Percentiles rank a stretch among this genome's conserved stretches.
Conservation (phyloP, 2,888 invertebrate genomes). For the Coelopa pilipes region DNA sequence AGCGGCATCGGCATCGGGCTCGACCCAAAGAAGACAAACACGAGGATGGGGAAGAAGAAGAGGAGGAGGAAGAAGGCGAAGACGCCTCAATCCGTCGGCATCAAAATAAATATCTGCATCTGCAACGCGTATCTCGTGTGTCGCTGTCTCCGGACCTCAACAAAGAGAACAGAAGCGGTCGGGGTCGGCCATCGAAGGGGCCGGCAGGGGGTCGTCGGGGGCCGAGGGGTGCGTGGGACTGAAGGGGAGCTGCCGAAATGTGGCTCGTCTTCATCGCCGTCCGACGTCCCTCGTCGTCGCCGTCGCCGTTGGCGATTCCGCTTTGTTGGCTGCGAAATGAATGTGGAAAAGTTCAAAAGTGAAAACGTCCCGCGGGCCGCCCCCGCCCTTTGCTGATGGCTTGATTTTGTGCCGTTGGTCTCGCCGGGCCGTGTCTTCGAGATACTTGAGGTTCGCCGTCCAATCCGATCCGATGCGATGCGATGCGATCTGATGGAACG, state of each 20-base stretch:
- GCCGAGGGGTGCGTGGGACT: too few species aligned
- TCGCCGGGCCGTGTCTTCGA: slow-evolving; percentile 9
- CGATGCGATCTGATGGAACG: neutral
- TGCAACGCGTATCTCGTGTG: slow-evolving; percentile 17
- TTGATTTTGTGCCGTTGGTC: neutral
- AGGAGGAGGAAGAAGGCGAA: slow-evolving; percentile 15
- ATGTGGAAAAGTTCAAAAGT: slow-evolving; percentile 35
- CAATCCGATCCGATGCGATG: slow-evolving; percentile 16
- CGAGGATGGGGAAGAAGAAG: too few species aligned
- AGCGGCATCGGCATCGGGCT: too few species aligned
- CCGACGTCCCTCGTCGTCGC: neutral
- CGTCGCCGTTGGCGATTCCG: slow-evolving; percentile 7
- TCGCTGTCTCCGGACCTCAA: too few species aligned
- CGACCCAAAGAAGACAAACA: too few species aligned
- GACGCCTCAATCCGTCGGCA: neutral
- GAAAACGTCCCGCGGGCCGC: slow-evolving; percentile 3
- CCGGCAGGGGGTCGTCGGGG: too few species aligned
- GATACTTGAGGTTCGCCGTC: slow-evolving; percentile 16
- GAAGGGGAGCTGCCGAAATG: slow-evolving; percentile 16
- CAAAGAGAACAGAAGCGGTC: too few species aligned
- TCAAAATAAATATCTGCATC: slow-evolving; percentile 10
- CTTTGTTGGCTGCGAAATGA: slow-evolving; percentile 27
- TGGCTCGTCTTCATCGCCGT: neutral
- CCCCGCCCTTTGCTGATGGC: neutral
- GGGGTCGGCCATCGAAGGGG: too few species aligned